A percentile compares a stretch with the other conserved stretches of the same genome.
Conservation (phyloP, 2,113 vertebrate genomes). For the Apistogramma diplotaenia region DNA sequence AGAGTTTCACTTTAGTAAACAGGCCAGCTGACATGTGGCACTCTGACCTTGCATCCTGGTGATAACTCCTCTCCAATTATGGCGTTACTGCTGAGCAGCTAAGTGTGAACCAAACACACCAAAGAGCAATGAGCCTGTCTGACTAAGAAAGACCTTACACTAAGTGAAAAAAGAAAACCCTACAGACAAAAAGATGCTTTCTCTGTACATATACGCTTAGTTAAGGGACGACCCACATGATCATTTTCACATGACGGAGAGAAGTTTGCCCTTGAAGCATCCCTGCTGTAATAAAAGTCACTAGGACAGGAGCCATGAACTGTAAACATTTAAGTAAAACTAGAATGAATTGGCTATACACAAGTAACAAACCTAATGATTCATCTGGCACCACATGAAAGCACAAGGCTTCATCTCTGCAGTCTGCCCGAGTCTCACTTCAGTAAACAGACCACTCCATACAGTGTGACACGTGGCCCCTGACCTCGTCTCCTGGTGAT, state of each 20-base stretch:
- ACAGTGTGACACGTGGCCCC: constrained; percentile 26
- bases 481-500: constrained; percentile 54
- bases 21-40: constrained; percentile 45
- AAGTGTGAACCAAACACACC: constrained; percentile 18
- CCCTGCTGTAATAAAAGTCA: neutral
- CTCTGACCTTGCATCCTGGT: constrained; percentile 55
- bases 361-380: neutral
- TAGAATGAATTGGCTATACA: neutral
- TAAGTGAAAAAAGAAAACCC: neutral
- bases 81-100: constrained; percentile 36
- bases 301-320: neutral
- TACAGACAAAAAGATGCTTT: neutral
- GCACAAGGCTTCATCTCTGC: neutral
- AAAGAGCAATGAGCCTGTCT: neutral
- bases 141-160: neutral
- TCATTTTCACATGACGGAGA: neutral
- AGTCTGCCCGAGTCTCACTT: constrained; percentile 42
- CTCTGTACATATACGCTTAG: neutral
- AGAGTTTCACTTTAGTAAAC: constrained; percentile 64
- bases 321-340: neutral
- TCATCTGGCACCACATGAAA: neutral
- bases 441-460: constrained; percentile 44
- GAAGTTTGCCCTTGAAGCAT: neutral
- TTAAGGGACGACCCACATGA: neutral
- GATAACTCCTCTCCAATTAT: constrained; percentile 59